phyloP scores from a whole-genome alignment of 2,888 invertebrate genomes.

The Pedicia rivosa region DNA sequence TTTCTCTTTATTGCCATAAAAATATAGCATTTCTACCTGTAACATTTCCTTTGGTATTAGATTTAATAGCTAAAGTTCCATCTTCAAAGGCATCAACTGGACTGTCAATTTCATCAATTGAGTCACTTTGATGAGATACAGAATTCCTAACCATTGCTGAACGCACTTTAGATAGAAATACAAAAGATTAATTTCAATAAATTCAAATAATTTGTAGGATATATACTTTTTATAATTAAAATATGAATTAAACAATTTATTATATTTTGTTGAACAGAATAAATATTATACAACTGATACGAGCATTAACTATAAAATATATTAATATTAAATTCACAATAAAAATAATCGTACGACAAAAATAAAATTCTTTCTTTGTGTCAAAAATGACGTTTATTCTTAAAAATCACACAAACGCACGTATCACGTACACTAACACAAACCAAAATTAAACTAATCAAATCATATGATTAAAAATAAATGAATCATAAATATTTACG shows the following conservation, averaged over 20 bases:
- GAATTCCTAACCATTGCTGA: conserved; percentile 27
- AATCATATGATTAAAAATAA: too few species aligned
- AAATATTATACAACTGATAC: not conserved
- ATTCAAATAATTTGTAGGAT: not conserved
- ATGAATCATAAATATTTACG: too few species aligned
- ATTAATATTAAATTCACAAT: too few species aligned
- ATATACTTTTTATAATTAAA: not conserved
- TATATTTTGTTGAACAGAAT: not conserved
- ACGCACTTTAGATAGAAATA: too few species aligned
- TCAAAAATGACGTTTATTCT: too few species aligned
- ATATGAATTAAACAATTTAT: not conserved
- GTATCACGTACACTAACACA: too few species aligned
- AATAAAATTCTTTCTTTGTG: too few species aligned
- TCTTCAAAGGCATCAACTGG: conserved; percentile 23
- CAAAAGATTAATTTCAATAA: not conserved
- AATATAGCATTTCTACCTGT: not conserved
- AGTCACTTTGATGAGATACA: conserved; percentile 17
- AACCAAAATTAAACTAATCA: too few species aligned
- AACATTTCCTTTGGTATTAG: conserved; percentile 13
- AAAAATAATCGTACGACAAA: too few species aligned
- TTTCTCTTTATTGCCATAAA: too few species aligned
- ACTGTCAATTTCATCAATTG: conserved; percentile 24
- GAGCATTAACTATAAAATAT: too few species aligned
- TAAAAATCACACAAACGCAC: too few species aligned
- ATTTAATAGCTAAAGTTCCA: conserved; percentile 22